phyloP scores from a whole-genome alignment of 2,888 invertebrate genomes.

The Agrochola circellaris region DNA sequence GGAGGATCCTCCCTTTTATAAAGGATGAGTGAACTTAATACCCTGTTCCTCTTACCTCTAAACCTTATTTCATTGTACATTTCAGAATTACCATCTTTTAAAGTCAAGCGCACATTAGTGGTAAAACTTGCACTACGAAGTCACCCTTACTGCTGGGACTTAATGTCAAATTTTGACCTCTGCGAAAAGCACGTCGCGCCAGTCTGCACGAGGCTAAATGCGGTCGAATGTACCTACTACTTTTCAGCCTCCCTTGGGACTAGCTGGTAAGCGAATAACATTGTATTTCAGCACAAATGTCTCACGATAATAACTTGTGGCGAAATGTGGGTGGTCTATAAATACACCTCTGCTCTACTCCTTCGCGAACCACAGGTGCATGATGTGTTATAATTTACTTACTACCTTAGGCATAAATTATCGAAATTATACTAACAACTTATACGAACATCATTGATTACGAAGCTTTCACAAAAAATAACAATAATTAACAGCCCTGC shows the following conservation, averaged over 20 bases:
- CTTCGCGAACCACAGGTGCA: too few species aligned
- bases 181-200: too few species aligned
- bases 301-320: background rate
- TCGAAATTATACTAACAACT: slow-evolving; percentile 15
- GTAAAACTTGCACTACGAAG: background rate
- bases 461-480: slow-evolving; percentile 14
- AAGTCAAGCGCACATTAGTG: background rate
- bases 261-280: background rate
- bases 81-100: background rate
- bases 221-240: background rate
- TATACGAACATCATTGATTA: background rate
- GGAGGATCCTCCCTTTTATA: too few species aligned
- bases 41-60: too few species aligned
- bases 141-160: background rate
- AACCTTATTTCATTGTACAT: background rate
- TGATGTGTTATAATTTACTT: background rate
- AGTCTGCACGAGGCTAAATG: too few species aligned
- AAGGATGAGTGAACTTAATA: too few species aligned
- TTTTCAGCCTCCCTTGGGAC: background rate
- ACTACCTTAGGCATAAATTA: background rate
- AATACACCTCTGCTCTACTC: background rate
- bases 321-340: background rate
- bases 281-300: too few species aligned
- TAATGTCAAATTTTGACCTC: background rate
- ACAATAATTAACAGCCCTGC: slow-evolving; percentile 5